A percentile compares a stretch with the other conserved stretches of the same genome.
These are phyloP conservation scores for Tachuris rubrigastra DNA, from an alignment of 2,113 vertebrate species.

Conservation along the genomic window DNA sequence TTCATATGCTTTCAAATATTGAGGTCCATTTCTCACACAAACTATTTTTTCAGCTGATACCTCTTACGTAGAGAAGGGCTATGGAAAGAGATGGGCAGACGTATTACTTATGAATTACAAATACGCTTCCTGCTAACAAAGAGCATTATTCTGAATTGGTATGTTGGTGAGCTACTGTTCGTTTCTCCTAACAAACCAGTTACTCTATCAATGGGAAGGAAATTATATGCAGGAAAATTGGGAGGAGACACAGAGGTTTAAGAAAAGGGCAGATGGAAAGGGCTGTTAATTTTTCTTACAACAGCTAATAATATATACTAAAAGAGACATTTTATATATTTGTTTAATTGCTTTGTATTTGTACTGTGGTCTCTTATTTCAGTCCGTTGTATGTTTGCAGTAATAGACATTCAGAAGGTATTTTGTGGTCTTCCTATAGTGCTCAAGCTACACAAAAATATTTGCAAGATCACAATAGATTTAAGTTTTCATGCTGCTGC, in stretches of 20 bases:
- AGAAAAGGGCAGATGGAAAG: background rate
- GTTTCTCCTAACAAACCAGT: background rate
- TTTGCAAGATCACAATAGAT: background rate
- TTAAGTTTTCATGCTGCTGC: background rate
- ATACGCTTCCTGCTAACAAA: background rate
- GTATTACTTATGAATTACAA: background rate
- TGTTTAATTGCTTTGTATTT: background rate
- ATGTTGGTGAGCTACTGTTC: background rate
- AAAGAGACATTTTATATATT: background rate
- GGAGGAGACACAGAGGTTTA: background rate
- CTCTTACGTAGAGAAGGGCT: background rate
- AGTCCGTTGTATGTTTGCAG: background rate
- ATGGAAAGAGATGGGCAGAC: background rate
- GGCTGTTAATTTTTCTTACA: background rate
- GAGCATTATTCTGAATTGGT: background rate
- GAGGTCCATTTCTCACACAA: background rate
- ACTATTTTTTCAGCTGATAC: background rate
- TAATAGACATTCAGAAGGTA: background rate
- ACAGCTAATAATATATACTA: background rate
- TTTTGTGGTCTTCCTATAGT: background rate
- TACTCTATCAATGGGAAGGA: background rate
- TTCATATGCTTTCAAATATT: background rate
- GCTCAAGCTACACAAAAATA: background rate
- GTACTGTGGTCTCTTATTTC: background rate
- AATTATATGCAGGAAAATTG: background rate